Evolutionary conservation across 2,113 vertebrate species (phyloP), one percentile per base, ranked within the genome.

Genomic region (Nerophis ophidion): DNA sequence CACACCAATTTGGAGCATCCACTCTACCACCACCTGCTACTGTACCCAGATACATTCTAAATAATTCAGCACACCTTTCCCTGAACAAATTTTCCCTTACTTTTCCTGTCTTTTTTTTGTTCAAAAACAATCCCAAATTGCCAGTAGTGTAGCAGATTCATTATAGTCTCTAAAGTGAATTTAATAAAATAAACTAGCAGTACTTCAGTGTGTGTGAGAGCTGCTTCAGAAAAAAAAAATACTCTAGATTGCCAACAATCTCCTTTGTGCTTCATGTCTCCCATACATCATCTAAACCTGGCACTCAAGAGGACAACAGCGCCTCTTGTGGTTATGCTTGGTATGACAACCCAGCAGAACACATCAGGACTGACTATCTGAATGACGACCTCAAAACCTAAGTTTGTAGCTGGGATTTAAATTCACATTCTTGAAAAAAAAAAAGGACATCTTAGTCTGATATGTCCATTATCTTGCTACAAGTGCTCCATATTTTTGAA

Each of bases 21-120:
- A 70, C 74, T 54, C 71, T 65, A 60, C 70, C 77, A 66, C 64
- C 69, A 68, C 82, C 79, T 73, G 63, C 81, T 61, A 60, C 56
- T 67, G 79, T 72, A 61, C 64, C 72, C 74, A 74, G 77, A 84
- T 87, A 82, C 68, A 54, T 82, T 88, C 87, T 78, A 75, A 86
- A 84, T 78, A 75, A 77, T 71, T 19, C 62, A 40, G 74, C 72
- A 75, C 77, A 81, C 83, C 81, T 84, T 84, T 79, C 70, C 67
- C 74, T 84, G 61, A 74, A 50, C 57, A 63, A 77, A 69, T 73
- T 61, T 46, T 35, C 60, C 54, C 35, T 52, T 63, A 60, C 54
- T 72, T 61, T 53, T 48, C 40, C 34, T 48, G 46, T n/a, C 4
- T 46, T 60, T 16, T 35, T 51, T 61, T 7, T 26, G 26, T 26